Percentiles rank a stretch among this genome's conserved stretches.
phyloP scores from a whole-genome alignment of 1,140 invertebrate genomes.

The Lepidurus arcticus region DNA sequence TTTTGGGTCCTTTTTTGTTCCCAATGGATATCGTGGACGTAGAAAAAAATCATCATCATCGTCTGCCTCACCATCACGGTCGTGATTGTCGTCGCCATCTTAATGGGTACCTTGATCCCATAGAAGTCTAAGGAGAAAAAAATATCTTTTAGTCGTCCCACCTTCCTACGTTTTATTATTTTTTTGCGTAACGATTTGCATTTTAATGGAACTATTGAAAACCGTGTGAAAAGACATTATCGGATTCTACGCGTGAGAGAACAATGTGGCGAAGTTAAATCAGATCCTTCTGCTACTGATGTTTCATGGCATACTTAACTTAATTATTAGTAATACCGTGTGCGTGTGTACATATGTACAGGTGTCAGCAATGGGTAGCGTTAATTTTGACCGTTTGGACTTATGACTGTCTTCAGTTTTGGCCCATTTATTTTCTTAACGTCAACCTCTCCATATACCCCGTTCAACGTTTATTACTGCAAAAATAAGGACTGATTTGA shows the following conservation, averaged over 20 bases:
- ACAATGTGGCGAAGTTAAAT: too few species aligned
- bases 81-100: slow-evolving; percentile 32
- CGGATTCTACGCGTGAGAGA: too few species aligned
- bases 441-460: background rate
- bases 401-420: background rate
- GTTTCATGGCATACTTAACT: background rate
- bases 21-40: slow-evolving; percentile 24
- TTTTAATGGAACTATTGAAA: too few species aligned
- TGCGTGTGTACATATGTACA: slow-evolving; percentile 8
- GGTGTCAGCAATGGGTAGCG: background rate
- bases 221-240: too few species aligned
- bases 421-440: background rate
- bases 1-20: slow-evolving; percentile 32
- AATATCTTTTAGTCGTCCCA: background rate
- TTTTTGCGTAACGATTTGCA: background rate
- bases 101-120: slow-evolving; percentile 20
- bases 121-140: background rate
- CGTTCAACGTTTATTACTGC: background rate
- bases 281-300: background rate
- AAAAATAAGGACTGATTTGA: background rate
- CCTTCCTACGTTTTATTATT: background rate
- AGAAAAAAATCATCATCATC: slow-evolving; percentile 36
- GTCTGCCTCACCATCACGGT: slow-evolving; percentile 33
- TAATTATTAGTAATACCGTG: slow-evolving; percentile 15
- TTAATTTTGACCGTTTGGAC: background rate